Conservation (phyloP, 2,113 vertebrate genomes). For the Amia ocellicauda region DNA sequence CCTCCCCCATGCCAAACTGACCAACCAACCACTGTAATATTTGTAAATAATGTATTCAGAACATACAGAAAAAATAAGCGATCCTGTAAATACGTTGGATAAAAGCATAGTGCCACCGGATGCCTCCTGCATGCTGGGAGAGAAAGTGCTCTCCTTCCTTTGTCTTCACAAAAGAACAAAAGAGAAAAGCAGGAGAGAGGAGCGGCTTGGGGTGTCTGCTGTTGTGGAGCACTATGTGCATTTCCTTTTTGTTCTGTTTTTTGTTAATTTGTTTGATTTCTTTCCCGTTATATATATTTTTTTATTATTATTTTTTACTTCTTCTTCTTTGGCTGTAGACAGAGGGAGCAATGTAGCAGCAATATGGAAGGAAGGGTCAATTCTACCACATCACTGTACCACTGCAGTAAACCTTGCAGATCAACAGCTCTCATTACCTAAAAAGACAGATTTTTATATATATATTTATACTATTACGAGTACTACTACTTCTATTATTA, state of each 20-base stretch:
- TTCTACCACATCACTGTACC: constrained; percentile 68
- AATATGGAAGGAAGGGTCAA: constrained; percentile 64
- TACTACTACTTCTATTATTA: too few relatives aligned
- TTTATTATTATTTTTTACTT: constrained; percentile 35
- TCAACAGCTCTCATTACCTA: constrained; percentile 46
- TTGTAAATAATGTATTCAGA: constrained; percentile 71
- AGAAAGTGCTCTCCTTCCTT: constrained; percentile 74
- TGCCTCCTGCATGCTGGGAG: constrained; percentile 85
- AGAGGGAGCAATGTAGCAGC: constrained; percentile 67
- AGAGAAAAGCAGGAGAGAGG: too few relatives aligned
- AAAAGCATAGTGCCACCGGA: constrained; percentile 75
- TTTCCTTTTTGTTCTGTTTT: constrained; percentile 27
- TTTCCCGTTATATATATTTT: constrained; percentile 15
- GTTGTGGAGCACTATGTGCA: constrained; percentile 34
- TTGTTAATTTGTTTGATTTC: constrained; percentile 19
- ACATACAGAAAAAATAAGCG: constrained; percentile 47
- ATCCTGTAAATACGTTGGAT: constrained; percentile 77
- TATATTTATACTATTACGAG: constrained; percentile 18
- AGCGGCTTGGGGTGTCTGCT: constrained; percentile 45
- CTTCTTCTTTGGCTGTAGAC: constrained; percentile 40
- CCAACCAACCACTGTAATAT: constrained; percentile 64
- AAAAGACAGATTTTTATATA: constrained; percentile 23
- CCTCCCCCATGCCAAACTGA: constrained; percentile 14
- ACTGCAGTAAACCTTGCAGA: constrained; percentile 65
- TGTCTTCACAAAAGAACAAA: constrained; percentile 65